A percentile compares a stretch with the other conserved stretches of the same genome.
Conservation (phyloP, 2,888 invertebrate genomes). For the Anthophora plumipes region DNA sequence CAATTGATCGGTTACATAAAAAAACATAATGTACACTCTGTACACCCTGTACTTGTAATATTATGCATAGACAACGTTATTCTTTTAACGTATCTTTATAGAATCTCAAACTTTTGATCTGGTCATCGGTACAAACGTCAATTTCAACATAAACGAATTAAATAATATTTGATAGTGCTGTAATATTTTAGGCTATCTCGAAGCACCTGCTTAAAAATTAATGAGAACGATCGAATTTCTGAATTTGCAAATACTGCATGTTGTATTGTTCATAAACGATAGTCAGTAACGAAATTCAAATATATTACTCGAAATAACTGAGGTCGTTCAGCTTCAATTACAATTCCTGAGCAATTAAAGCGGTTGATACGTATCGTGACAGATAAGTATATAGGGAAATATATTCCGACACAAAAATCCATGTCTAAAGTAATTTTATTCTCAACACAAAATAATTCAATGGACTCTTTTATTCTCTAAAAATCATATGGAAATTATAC, state of each 20-base stretch:
- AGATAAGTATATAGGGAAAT: conserved; percentile 9
- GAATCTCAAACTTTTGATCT: conserved; percentile 47
- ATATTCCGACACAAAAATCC: neutral
- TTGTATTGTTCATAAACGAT: conserved; percentile 16
- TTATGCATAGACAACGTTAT: neutral
- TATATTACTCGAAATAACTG: conserved; percentile 22
- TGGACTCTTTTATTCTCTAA: neutral
- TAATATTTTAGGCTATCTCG: conserved; percentile 54
- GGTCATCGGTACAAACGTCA: conserved; percentile 25
- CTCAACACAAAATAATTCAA: no score
- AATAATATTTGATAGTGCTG: conserved; percentile 32
- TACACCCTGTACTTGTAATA: neutral
- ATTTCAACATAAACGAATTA: conserved; percentile 31
- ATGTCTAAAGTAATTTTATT: neutral
- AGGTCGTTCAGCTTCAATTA: conserved; percentile 43
- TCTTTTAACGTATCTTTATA: neutral
- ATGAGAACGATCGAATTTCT: conserved; percentile 52
- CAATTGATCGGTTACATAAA: neutral
- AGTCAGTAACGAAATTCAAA: conserved; percentile 20
- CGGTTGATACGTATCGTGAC: conserved; percentile 17
- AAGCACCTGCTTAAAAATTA: conserved; percentile 44
- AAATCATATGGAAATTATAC: neutral
- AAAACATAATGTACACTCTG: no score
- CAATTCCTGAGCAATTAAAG: conserved; percentile 32
- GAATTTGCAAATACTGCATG: conserved; percentile 14